A percentile compares a stretch with the other conserved stretches of the same genome.
These are phyloP conservation scores for Genyomyrus donnyi DNA, from an alignment of 2,113 vertebrate species.

Conservation along the genomic window DNA sequence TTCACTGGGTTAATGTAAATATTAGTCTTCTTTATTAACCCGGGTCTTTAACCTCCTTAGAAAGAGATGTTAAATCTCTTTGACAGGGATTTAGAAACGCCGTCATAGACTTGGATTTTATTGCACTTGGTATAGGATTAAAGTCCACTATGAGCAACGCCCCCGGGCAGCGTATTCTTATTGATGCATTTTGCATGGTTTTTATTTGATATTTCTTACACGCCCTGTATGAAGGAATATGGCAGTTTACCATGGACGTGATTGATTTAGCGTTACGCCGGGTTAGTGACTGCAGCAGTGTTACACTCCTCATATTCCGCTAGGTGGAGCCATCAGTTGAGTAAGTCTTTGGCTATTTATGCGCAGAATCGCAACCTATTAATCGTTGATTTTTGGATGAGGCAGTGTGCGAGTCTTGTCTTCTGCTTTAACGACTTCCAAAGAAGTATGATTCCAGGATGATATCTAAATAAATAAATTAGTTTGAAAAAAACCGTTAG, in stretches of 20 bases:
- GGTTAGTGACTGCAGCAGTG: not conserved
- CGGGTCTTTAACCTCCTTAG: not conserved
- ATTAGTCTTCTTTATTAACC: not conserved
- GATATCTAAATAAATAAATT: not conserved
- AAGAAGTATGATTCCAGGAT: not conserved
- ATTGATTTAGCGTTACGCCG: not conserved
- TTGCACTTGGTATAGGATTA: not conserved
- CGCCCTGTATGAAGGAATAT: not conserved
- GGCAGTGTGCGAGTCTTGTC: not conserved
- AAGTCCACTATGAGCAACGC: not conserved
- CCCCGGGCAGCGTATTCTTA: not conserved
- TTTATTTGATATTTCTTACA: not conserved
- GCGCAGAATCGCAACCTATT: not conserved
- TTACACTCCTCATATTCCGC: not conserved
- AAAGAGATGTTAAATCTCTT: not conserved
- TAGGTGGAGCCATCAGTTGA: not conserved
- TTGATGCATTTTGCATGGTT: not conserved
- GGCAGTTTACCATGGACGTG: not conserved
- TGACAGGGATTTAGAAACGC: not conserved
- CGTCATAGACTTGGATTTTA: not conserved
- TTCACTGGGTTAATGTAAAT: not conserved
- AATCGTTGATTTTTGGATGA: not conserved
- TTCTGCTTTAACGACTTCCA: not conserved
- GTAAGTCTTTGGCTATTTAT: not conserved
- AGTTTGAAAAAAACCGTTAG: not conserved